A percentile compares a stretch with the other conserved stretches of the same genome.
phyloP scores from a whole-genome alignment of 64 coral and sea anemone species.

The Actinia tenebrosa region DNA sequence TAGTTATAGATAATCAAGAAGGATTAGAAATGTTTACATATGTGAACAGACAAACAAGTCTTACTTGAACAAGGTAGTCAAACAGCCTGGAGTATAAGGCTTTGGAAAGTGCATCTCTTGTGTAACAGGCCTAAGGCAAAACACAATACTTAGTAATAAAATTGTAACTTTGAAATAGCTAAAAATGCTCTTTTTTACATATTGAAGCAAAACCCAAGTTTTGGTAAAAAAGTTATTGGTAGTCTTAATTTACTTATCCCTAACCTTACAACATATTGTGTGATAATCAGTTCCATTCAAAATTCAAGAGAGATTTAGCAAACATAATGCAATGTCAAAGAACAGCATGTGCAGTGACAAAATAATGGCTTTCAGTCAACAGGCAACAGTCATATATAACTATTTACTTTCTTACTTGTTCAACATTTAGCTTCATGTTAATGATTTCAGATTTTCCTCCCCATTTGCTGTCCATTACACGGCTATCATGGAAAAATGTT shows the following conservation, averaged over 20 bases:
- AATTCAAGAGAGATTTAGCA: too few species aligned
- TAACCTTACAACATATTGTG: too few species aligned
- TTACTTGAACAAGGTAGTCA: conserved; percentile 90
- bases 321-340: too few species aligned
- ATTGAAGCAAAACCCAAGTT: too few species aligned
- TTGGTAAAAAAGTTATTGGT: too few species aligned
- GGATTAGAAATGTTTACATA: too few species aligned
- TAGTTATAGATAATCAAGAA: neutral
- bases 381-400: too few species aligned
- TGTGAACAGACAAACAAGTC: too few species aligned
- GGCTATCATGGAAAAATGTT: conserved; percentile 29
- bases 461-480: conserved; percentile 99
- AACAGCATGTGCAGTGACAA: too few species aligned
- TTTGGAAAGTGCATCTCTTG: conserved; percentile 92
- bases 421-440: conserved; percentile 96
- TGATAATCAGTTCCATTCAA: too few species aligned
- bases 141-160: neutral
- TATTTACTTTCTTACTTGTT: conserved; percentile 55
- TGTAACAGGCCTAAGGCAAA: conserved; percentile 72
- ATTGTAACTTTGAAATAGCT: neutral
- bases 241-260: too few species aligned
- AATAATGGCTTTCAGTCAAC: too few species aligned
- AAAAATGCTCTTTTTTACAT: neutral
- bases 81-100: conserved; percentile 91
- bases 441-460: conserved; percentile 95